These are phyloP conservation scores for Marronus borbonicus DNA, from an alignment of 2,888 invertebrate genomes.

Conservation along the genomic window DNA sequence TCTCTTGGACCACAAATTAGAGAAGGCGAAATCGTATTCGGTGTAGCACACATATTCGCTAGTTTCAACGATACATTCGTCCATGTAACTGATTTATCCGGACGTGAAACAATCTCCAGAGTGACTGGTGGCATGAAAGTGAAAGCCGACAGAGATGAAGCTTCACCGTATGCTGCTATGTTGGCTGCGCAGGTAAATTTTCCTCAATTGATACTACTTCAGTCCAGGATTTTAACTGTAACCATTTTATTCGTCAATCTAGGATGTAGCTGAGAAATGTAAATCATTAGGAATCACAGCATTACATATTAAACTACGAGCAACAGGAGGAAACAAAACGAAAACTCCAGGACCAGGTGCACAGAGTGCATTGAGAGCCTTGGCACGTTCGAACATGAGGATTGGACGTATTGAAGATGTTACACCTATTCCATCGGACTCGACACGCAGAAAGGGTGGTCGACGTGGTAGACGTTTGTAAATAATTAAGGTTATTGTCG, in stretches of 20 bases:
- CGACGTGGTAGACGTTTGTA: constrained; percentile 99
- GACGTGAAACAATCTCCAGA: constrained; percentile 94
- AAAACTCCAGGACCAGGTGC: constrained; percentile 99
- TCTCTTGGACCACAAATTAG: constrained; percentile 96
- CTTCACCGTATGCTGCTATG: constrained; percentile 99
- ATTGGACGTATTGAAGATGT: constrained; percentile 99
- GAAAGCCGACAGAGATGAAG: constrained; percentile 99
- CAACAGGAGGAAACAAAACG: constrained; percentile 98
- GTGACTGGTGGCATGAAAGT: constrained; percentile 99
- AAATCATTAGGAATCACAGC: constrained; percentile 97
- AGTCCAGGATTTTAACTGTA: too few relatives aligned
- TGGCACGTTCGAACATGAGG: constrained; percentile 99
- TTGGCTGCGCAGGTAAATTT: constrained; percentile 94
- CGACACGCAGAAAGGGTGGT: constrained; percentile 99
- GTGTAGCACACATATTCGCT: constrained; percentile 99
- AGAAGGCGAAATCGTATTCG: constrained; percentile 98
- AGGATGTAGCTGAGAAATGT: constrained; percentile 99
- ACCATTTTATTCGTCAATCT: constrained; percentile 54
- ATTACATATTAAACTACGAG: constrained; percentile 97
- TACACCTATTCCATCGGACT: constrained; percentile 99
- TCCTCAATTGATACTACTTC: too few relatives aligned
- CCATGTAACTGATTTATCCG: constrained; percentile 99
- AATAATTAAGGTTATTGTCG: constrained; percentile 68
- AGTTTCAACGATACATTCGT: constrained; percentile 99
- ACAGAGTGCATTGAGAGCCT: constrained; percentile 96